Evolutionary conservation across 2,888 invertebrate species (phyloP), one percentile per base, ranked within the genome.

Genomic region (Apeira syringaria): DNA sequence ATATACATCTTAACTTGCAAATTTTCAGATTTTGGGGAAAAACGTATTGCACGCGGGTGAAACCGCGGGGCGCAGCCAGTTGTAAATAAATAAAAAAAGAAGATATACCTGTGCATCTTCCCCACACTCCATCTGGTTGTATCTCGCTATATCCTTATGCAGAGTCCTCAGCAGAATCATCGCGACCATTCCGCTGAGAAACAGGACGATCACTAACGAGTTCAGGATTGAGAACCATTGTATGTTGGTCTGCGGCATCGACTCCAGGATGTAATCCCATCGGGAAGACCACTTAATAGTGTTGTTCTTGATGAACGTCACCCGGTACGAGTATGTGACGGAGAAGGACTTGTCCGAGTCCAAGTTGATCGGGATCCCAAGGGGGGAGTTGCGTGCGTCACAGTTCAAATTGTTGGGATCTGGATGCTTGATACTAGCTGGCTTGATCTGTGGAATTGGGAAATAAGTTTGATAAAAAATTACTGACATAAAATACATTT

Each of bases 211-310:
- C 41, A 99, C 98, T 62, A 99, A 90, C 0, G 99, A 99, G 83
- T 99, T 99, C 50, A 99, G 91, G 68, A 99, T 99, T 55, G 98
- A 98, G 80, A 99, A 99, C 99, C 99, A 99, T 78, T 99, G 99
- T 64, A 99, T 99, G 75, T 99, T 99, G 0, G 99, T 97, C 76
- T 99, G 98, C 0, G 98, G 98, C 96, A 98, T 98, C 0, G 99
- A 98, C 83, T 99, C 98, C 45, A 99, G 89, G 52, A 99, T 99
- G 80, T 99, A 99, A 83, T 99, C 99, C 99, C 99, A 99, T 68
- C 99, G 92, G 0, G 98, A 99, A 0, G 98, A 98, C 99, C 99
- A 99, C 84, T 98, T 98, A 7, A 98, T 94, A 0, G 93, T 92
- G 76, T 97, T 94, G 66, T 97, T 95, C 68, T 92, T 91, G 64